phyloP scores from a whole-genome alignment of 2,797 vertebrate genomes.

The Poecilia gillii region DNA sequence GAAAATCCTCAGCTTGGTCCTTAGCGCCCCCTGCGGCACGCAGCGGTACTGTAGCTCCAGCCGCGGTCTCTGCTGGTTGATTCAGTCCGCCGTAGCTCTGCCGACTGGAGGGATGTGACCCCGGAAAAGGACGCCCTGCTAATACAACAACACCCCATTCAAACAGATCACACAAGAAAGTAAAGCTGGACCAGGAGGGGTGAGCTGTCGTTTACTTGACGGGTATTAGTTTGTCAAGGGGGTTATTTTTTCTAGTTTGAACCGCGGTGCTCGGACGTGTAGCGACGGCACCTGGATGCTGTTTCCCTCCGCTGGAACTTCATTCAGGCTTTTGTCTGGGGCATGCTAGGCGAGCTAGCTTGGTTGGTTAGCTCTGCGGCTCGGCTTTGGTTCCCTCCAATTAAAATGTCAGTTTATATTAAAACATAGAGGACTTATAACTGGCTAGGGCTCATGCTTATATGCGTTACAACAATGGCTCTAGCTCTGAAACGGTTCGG shows the following conservation, averaged over 20 bases:
- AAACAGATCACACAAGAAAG: constrained; percentile 80
- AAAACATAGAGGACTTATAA: constrained; percentile 1
- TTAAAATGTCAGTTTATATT: neutral
- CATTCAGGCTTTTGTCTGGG: constrained; percentile 88
- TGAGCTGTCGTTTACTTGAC: constrained; percentile 63
- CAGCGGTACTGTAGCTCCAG: constrained; percentile 46
- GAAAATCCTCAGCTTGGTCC: neutral
- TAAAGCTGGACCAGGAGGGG: constrained; percentile 87
- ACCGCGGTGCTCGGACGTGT: constrained; percentile 48
- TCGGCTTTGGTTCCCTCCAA: constrained; percentile 18
- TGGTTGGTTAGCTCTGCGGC: constrained; percentile 48
- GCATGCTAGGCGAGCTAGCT: constrained; percentile 74
- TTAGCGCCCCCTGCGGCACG: constrained; percentile 52
- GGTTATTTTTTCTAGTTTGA: constrained; percentile 7
- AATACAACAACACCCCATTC: constrained; percentile 82
- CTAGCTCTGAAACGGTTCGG: constrained; percentile 12
- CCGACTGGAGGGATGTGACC: constrained; percentile 88
- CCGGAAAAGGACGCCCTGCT: constrained; percentile 86
- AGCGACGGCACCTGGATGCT: constrained; percentile 75
- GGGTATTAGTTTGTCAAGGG: constrained; percentile 9
- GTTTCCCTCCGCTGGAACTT: constrained; percentile 80
- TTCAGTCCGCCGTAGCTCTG: constrained; percentile 71
- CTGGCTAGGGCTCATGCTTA: neutral
- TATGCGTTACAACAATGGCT: neutral
- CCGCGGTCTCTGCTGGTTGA: constrained; percentile 63